Conservation (phyloP, 2,113 vertebrate genomes). For the Vidua chalybeata region DNA sequence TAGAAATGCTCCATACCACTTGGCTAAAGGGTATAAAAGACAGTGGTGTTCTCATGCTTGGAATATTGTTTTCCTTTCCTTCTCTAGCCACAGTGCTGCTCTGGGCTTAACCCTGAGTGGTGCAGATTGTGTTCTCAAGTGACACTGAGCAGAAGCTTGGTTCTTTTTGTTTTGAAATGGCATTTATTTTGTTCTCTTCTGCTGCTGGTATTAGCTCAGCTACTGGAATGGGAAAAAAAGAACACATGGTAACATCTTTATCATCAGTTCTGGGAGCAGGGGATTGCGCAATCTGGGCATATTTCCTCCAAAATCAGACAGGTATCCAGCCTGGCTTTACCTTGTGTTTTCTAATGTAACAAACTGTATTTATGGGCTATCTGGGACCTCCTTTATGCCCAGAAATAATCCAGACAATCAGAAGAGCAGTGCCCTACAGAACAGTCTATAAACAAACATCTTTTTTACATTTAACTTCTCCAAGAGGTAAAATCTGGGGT, state of each 20-base stretch:
- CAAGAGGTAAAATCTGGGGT: neutral
- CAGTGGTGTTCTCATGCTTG: slow-evolving; percentile 52
- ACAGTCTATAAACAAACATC: fast-evolving
- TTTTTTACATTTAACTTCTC: neutral
- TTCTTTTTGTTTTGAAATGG: neutral
- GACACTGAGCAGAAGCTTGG: neutral
- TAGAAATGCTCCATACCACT: slow-evolving; percentile 3
- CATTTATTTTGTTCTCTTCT: neutral
- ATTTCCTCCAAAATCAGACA: neutral
- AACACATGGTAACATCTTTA: neutral
- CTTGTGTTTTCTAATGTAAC: neutral
- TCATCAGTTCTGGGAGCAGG: neutral
- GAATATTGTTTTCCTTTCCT: slow-evolving; percentile 53
- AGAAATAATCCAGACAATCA: neutral
- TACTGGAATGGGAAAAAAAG: neutral
- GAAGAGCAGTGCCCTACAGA: neutral
- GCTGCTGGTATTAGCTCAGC: neutral
- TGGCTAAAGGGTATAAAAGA: slow-evolving; percentile 55
- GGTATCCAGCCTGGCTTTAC: neutral
- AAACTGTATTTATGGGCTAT: neutral
- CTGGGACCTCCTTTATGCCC: neutral
- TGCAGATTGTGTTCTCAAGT: neutral
- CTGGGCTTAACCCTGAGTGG: slow-evolving; percentile 14
- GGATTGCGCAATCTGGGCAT: neutral
- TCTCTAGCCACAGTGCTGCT: neutral